Conservation (phyloP, 2,797 vertebrate genomes). For the Fistularia tabacaria region DNA sequence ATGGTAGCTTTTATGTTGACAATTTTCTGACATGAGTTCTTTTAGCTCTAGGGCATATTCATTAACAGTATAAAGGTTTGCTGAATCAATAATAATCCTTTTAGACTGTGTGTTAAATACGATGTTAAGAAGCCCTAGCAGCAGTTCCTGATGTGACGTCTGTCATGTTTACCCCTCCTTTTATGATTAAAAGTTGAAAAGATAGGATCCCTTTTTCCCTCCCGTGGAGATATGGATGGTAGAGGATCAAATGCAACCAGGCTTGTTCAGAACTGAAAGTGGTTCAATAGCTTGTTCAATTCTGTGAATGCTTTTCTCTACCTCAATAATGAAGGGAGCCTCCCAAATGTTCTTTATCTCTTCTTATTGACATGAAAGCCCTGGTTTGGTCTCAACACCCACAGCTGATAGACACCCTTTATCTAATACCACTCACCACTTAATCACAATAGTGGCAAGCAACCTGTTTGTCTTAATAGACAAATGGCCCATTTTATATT, state of each 20-base stretch:
- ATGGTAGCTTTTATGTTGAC: too few species aligned
- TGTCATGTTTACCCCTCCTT: constrained; percentile 2
- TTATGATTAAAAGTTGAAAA: constrained; percentile 11
- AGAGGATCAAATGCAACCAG: constrained; percentile 20
- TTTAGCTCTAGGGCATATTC: too few species aligned
- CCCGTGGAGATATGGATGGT: constrained; percentile 27
- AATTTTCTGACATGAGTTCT: background rate
- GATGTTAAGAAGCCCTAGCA: background rate
- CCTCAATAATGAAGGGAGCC: background rate
- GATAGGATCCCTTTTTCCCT: constrained; percentile 7
- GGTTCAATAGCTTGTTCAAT: constrained; percentile 35
- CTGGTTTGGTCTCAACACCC: background rate
- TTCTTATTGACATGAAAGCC: background rate
- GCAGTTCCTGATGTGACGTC: background rate
- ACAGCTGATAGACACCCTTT: background rate
- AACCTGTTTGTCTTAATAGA: too few species aligned
- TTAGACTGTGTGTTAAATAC: background rate
- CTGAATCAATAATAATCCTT: background rate
- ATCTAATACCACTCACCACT: too few species aligned
- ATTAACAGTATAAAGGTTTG: background rate
- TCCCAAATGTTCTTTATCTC: constrained; percentile 17
- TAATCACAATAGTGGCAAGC: too few species aligned
- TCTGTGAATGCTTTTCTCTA: constrained; percentile 23
- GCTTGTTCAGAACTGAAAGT: constrained; percentile 36
- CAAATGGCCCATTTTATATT: background rate